Evolutionary conservation across 2,888 invertebrate species (phyloP).

Genomic region (Spodoptera exigua): DNA sequence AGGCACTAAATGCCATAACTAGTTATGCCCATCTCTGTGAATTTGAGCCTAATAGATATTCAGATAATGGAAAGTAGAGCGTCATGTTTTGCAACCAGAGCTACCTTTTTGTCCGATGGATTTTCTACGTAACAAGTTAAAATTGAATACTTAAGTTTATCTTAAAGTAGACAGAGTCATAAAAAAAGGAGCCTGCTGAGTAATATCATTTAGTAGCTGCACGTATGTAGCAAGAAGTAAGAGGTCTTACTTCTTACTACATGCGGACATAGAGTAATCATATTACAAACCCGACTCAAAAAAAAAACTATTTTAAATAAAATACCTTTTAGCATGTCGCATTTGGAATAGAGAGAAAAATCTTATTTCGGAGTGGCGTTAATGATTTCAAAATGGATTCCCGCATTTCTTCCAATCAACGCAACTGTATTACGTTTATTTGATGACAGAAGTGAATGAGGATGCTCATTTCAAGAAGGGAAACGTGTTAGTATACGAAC

Average conservation of each 20-base stretch:
- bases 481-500: constrained; percentile 29
- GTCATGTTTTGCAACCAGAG: constrained; percentile 1
- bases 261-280: too few relatives aligned
- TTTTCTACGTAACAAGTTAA: too few relatives aligned
- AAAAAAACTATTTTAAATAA: constrained; percentile 10
- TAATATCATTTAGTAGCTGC: too few relatives aligned
- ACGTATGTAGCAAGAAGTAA: too few relatives aligned
- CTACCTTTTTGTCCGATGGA: too few relatives aligned
- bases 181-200: too few relatives aligned
- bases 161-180: too few relatives aligned
- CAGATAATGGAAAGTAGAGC: constrained; percentile 34
- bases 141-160: too few relatives aligned
- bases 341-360: constrained; percentile 2
- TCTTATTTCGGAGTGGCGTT: constrained; percentile 28
- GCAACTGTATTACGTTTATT: constrained; percentile 32
- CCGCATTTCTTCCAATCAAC: constrained; percentile 35
- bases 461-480: constrained; percentile 35
- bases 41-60: constrained; percentile 48
- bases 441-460: constrained; percentile 44
- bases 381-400: constrained; percentile 20
- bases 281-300: too few relatives aligned
- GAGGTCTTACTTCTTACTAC: too few relatives aligned
- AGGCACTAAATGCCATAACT: constrained; percentile 55
- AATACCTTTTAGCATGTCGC: constrained; percentile 4
- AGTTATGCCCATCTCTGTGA: constrained; percentile 48